phyloP scores from a whole-genome alignment of 1,140 invertebrate genomes.

The Leptinotarsa texana region DNA sequence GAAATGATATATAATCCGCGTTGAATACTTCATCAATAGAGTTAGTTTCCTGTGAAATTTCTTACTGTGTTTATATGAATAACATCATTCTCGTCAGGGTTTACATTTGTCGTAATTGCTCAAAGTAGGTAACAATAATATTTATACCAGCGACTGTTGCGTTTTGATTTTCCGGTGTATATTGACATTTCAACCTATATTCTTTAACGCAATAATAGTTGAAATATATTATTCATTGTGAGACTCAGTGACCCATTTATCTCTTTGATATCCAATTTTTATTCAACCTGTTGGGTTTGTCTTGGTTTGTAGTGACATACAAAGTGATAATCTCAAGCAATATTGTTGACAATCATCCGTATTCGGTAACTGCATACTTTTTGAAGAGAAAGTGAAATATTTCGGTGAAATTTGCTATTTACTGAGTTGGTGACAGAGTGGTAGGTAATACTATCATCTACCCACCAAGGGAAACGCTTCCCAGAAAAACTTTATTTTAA shows the following conservation, averaged over 20 bases:
- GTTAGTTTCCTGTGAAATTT: not conserved
- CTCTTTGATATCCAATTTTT: too few relatives aligned
- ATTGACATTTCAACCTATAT: too few relatives aligned
- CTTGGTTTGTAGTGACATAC: not conserved
- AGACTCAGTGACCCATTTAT: too few relatives aligned
- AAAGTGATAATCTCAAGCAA: not conserved
- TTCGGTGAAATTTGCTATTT: too few relatives aligned
- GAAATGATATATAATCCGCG: not conserved
- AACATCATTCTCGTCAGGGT: not conserved
- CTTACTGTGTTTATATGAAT: not conserved
- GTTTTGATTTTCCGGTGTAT: not conserved
- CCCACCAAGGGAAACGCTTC: too few relatives aligned
- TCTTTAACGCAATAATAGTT: too few relatives aligned
- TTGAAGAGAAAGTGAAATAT: too few relatives aligned
- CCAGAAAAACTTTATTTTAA: too few relatives aligned
- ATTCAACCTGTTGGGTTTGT: too few relatives aligned
- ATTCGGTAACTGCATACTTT: not conserved
- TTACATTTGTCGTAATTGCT: not conserved
- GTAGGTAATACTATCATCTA: too few relatives aligned
- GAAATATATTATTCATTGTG: too few relatives aligned
- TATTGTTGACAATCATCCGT: not conserved
- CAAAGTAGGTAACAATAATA: conserved; percentile 1
- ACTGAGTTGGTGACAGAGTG: too few relatives aligned
- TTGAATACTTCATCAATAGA: not conserved
- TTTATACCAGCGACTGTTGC: not conserved